Base-by-base conservation (phyloP, 2,797 vertebrate genomes). In the Pelochelys cantorii region DNA sequence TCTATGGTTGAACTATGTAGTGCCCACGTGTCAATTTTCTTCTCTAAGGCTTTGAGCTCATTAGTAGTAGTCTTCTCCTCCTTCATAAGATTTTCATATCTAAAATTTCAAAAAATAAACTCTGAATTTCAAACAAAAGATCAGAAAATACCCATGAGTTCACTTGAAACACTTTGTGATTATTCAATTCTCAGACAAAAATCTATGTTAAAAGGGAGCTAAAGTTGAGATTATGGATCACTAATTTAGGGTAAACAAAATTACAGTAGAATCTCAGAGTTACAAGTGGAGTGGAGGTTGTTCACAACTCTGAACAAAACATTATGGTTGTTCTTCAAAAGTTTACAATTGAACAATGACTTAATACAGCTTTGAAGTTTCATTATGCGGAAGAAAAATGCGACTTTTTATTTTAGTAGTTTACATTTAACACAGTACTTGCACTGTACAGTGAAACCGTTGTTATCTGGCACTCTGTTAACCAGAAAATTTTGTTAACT, bases 81-180 rank as follows among this genome's bases (percentile, higher is more conserved):
- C 94, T 98, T 99, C 96, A 99, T 92, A 95, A 99, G 98, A 78
- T 98, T 98, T 93, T 99, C 98, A 82, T 99, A 99, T 85, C 99
- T 99, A 93, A 96, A 96, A 94, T 48, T 48, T 48, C 65, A 95
- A 86, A 86, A 94, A 90, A 54, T 84, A 94, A 74, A 56, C 54
- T n/a, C 13, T 53, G 11, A 71, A 4, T 68, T 68, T 22, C 20
- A 71, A 37, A 22, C 22, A 71, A 71, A 71, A 71, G 68, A 37
- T 71, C 68, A 71, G 68, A 37, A 10, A 52, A 23, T 52, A 87
- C 54, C 88, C 29, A 80, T 85, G 83, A 42, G 37, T 42, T 48
- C 78, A 93, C 5, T 0, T 8, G 57, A 90, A 95, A 89, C 57
- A 11, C 77, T 94, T 75, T 85, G 57, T 54, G 92, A 87, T 91